Evolutionary conservation across 1,140 invertebrate genomes (phyloP), one percentile per base, ranked within the genome.

Genomic region (Drosophila ohnishii): DNA sequence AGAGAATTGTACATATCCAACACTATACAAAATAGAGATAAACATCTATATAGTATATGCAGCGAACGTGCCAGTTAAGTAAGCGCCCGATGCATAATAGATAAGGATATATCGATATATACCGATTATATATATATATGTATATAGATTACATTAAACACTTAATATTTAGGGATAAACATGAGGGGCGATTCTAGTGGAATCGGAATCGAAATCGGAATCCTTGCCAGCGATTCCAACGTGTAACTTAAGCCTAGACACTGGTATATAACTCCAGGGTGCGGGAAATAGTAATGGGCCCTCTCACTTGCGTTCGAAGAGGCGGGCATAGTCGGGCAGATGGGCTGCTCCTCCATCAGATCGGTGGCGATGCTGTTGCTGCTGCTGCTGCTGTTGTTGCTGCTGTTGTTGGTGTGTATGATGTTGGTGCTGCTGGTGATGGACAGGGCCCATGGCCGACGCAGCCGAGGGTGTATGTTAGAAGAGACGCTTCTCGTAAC

Each of bases 401-500:
- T 59, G 77, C n/a, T 71, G 79, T 10, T 75, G 75, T 0, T 57
- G 59, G 2, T 76, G 67, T 55, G 53, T 53, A 2, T 80, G 70
- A 2, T 60, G 78, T 11, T 70, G 79, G 7, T 75, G 75, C 0
- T 57, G 66, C 13, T 64, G 65, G 22, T 44, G 56, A 19, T 25
- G 56, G 44, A 48, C 44, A 25, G 72, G 11, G 28, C 58, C 64
- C 60, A 59, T 44, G 19, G 45, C 65, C 37, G 75, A 35, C 42
- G 78, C 76, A 77, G 79, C 79, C 60, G 55, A 50, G 37, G 66
- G 59, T 53, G 81, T 79, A 86, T 91, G 90, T 91, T 91, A 92
- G 89, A 95, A 97, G 60, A 97, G 94, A 90, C 96, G 93, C 92
- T 97, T 97, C 90, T 97, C 96, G 91, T 97, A 99, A 71, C 97